Evolutionary conservation across 2,113 vertebrate genomes (phyloP).

Genomic region (Leptocoma aspasia): DNA sequence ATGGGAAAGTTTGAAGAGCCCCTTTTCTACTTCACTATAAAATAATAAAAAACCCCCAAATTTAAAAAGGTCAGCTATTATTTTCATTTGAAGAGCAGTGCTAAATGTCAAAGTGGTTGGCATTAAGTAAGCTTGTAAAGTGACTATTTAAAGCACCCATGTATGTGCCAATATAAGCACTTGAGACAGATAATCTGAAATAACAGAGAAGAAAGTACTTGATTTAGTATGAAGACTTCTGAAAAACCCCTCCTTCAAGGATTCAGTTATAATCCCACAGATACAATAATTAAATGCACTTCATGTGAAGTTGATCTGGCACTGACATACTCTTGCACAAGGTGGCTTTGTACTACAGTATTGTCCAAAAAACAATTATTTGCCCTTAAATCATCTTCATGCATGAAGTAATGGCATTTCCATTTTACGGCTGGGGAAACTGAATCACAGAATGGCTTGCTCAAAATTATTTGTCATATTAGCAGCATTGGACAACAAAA

Average conservation of each 20-base stretch:
- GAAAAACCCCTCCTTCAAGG: not conserved
- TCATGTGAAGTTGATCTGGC: not conserved
- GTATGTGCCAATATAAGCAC: not conserved
- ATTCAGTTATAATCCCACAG: not conserved
- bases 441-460: not conserved
- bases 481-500: not conserved
- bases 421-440: not conserved
- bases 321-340: not conserved
- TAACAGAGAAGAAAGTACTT: not conserved
- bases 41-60: not conserved
- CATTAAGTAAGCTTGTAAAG: constrained; percentile 9
- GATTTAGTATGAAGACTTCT: not conserved
- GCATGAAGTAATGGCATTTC: not conserved
- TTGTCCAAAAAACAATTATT: not conserved
- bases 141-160: not conserved
- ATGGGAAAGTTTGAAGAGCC: not conserved
- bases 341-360: not conserved
- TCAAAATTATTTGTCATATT: not conserved
- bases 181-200: not conserved
- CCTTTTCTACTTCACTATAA: not conserved
- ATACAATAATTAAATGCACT: not conserved
- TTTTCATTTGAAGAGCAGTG: constrained; percentile 12
- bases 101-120: constrained; percentile 10
- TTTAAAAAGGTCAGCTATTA: constrained; percentile 18
- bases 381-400: not conserved